Evolutionary conservation across 2,888 invertebrate species (phyloP).

Genomic region (Elaeidobius kamerunicus): DNA sequence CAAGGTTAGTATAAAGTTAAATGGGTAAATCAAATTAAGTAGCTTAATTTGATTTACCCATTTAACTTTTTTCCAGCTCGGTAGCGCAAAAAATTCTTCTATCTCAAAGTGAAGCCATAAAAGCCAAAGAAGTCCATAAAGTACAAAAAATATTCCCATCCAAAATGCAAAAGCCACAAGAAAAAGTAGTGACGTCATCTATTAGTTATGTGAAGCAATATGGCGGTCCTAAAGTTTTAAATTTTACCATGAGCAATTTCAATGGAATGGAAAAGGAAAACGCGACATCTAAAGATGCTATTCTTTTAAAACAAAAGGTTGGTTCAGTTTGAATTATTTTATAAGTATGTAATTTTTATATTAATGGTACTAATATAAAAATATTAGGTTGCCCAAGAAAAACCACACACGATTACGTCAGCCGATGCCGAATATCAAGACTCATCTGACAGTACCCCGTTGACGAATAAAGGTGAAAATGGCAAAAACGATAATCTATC

Average conservation of each 20-base stretch:
- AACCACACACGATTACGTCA: conserved; percentile 31
- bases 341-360: background rate
- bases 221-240: conserved; percentile 26
- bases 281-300: conserved; percentile 14
- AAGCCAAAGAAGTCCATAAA: conserved; percentile 13
- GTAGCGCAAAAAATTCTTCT: conserved; percentile 18
- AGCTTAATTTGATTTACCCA: background rate
- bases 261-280: conserved; percentile 30
- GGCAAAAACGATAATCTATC: conserved; percentile 36
- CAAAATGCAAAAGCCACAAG: conserved; percentile 17
- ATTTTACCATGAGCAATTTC: conserved; percentile 29
- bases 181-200: conserved; percentile 9
- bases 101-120: conserved; percentile 14
- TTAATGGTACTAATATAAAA: background rate
- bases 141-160: conserved; percentile 15
- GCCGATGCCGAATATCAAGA: conserved; percentile 25
- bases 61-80: conserved; percentile 2
- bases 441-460: conserved; percentile 18
- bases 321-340: background rate
- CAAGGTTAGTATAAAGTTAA: conserved; percentile 20
- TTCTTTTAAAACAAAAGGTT: conserved; percentile 28
- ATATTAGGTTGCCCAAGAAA: conserved; percentile 25
- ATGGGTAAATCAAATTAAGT: background rate
- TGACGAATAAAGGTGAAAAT: conserved; percentile 22
- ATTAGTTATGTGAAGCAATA: conserved; percentile 16